Conservation (phyloP, 2,888 invertebrate species). For the Meliscaeva auricollis region DNA sequence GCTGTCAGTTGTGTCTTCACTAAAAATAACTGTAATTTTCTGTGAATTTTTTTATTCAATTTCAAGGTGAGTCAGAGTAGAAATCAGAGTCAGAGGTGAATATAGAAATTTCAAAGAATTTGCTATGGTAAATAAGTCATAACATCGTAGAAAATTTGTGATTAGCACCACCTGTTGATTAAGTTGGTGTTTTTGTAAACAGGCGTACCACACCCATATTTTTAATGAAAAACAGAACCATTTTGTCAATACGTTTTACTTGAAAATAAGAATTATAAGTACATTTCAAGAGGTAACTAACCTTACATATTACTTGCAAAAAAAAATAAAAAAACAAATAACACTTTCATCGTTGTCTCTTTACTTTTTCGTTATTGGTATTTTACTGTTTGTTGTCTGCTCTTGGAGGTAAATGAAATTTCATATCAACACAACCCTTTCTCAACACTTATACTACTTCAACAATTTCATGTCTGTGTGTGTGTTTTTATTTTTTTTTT, state of each 20-base stretch:
- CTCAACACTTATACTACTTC: constrained; percentile 50
- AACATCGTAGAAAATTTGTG: background rate
- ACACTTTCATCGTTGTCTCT: constrained; percentile 49
- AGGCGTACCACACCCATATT: constrained; percentile 24
- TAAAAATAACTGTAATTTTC: constrained; percentile 34
- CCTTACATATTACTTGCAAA: constrained; percentile 33
- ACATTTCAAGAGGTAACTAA: constrained; percentile 50
- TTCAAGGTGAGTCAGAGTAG: constrained; percentile 44
- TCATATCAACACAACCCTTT: constrained; percentile 66
- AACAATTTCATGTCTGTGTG: too few species aligned
- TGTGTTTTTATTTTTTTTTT: too few species aligned
- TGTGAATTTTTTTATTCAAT: constrained; percentile 27
- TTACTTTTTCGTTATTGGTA: constrained; percentile 3
- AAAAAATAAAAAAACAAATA: constrained; percentile 39
- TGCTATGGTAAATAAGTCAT: constrained; percentile 13
- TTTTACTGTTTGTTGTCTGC: background rate
- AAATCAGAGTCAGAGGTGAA: constrained; percentile 1
- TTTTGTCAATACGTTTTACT: background rate
- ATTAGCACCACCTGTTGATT: constrained; percentile 11
- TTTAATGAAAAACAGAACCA: too few species aligned
- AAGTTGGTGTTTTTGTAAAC: background rate
- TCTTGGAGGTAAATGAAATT: constrained; percentile 51
- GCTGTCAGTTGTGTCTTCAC: constrained; percentile 16
- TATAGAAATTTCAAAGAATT: constrained; percentile 12
- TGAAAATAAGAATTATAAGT: background rate